phyloP scores from a whole-genome alignment of 2,888 invertebrate species.

The Pristionchus exspectatus region DNA sequence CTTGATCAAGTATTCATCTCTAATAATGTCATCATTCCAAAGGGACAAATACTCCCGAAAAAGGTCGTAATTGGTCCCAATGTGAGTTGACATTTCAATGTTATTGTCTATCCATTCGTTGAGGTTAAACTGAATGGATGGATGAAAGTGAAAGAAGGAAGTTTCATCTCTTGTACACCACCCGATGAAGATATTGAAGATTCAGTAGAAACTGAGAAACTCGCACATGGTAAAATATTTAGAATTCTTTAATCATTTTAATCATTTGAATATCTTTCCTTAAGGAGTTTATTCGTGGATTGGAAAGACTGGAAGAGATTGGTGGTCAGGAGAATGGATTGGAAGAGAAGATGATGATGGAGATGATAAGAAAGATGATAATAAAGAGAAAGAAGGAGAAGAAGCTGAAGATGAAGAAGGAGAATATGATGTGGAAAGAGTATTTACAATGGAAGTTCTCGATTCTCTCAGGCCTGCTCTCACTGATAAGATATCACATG shows the following conservation, averaged over 20 bases:
- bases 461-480: background rate
- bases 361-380: background rate
- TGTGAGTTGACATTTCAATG: conserved; percentile 10
- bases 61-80: conserved; percentile 35
- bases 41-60: background rate
- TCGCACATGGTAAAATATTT: background rate
- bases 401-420: conserved; percentile 44
- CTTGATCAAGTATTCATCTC: conserved; percentile 36
- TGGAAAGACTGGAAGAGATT: background rate
- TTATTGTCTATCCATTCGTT: background rate
- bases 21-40: conserved; percentile 17
- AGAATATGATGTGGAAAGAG: conserved; percentile 26
- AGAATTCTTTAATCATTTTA: background rate
- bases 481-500: background rate
- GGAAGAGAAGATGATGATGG: conserved; percentile 28
- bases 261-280: background rate
- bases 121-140: conserved; percentile 38
- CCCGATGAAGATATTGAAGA: conserved; percentile 45
- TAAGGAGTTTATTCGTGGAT: conserved; percentile 29
- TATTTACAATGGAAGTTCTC: conserved; percentile 24
- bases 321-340: conserved; percentile 52
- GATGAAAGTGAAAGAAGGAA: background rate
- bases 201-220: background rate
- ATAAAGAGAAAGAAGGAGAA: conserved; percentile 12
- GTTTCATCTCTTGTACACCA: background rate